A percentile compares a stretch with the other conserved stretches of the same genome.
These are phyloP conservation scores for Chionodraco myersi DNA, from an alignment of 2,113 vertebrate genomes.

Conservation along the genomic window DNA sequence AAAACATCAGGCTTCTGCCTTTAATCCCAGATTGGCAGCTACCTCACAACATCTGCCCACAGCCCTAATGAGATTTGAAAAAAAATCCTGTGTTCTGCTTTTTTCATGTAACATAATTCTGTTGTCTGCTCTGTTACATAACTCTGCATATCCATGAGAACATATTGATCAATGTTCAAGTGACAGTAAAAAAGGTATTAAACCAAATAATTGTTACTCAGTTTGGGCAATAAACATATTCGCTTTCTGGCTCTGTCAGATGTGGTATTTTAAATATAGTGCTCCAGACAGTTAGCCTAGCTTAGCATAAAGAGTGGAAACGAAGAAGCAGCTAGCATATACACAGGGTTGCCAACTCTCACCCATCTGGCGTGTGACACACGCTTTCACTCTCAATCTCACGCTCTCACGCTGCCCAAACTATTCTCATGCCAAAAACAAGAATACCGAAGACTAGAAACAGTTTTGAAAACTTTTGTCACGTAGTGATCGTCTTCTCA, in stretches of 20 bases:
- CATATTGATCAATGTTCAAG: background rate
- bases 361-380: too few relatives aligned
- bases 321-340: background rate
- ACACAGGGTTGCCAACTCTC: too few relatives aligned
- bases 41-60: constrained; percentile 19
- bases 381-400: too few relatives aligned
- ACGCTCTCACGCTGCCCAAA: too few relatives aligned
- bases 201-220: background rate
- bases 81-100: background rate
- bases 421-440: too few relatives aligned
- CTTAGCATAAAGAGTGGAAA: background rate
- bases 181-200: background rate
- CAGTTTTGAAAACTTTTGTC: too few relatives aligned
- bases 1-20: background rate
- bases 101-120: background rate
- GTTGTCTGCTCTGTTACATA: background rate
- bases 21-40: constrained; percentile 12
- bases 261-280: background rate
- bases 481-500: too few relatives aligned
- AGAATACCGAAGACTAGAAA: too few relatives aligned
- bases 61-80: background rate
- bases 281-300: background rate
- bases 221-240: background rate
- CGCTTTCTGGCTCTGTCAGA: background rate
- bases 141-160: background rate